These are phyloP conservation scores for Beroe ovata DNA, from an alignment of 37 sponge, comb jelly and placozoan species.

Conservation along the genomic window DNA sequence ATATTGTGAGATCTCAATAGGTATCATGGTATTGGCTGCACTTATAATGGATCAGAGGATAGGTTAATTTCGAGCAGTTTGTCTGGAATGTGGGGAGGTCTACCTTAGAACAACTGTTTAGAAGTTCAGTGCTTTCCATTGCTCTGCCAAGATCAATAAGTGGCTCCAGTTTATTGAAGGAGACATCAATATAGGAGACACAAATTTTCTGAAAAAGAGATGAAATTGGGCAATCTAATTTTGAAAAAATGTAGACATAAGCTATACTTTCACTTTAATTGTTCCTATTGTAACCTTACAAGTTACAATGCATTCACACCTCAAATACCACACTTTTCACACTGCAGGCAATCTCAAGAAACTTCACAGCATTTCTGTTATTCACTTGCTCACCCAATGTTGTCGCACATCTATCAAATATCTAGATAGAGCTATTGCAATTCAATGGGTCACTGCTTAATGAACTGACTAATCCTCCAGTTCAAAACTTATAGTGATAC, in stretches of 20 bases:
- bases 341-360: slow-evolving; percentile 16
- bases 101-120: slow-evolving; percentile 6
- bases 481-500: too few relatives aligned
- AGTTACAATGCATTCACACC: slow-evolving; percentile 20
- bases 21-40: not conserved
- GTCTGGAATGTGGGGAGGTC: too few relatives aligned
- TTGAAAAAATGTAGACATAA: too few relatives aligned
- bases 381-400: slow-evolving; percentile 11
- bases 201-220: slow-evolving; percentile 23
- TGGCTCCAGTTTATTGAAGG: not conserved
- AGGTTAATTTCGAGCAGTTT: too few relatives aligned
- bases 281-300: too few relatives aligned
- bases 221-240: too few relatives aligned
- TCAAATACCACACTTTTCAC: slow-evolving; percentile 29
- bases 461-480: too few relatives aligned
- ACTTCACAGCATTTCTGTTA: not conserved
- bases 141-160: not conserved
- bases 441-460: not conserved
- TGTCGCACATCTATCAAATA: slow-evolving; percentile 29
- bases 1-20: not conserved
- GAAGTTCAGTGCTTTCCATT: not conserved
- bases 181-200: not conserved
- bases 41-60: not conserved
- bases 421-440: not conserved
- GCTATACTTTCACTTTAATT: too few relatives aligned